Evolutionary conservation across 2,113 vertebrate species (phyloP).

Genomic region (Ploceus nigricollis): DNA sequence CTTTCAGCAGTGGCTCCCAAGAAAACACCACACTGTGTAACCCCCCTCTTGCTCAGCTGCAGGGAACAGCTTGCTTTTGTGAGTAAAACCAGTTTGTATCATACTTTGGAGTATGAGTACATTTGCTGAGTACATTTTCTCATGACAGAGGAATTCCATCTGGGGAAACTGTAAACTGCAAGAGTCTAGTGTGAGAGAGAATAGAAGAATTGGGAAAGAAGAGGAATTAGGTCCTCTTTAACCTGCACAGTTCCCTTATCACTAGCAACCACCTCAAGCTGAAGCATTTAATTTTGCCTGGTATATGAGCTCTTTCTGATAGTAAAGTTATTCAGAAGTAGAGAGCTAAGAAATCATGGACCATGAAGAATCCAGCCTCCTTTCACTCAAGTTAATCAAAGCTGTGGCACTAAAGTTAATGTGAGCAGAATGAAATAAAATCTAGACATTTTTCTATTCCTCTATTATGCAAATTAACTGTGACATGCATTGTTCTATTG

Average conservation of each 20-base stretch:
- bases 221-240: neutral
- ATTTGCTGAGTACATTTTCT: neutral
- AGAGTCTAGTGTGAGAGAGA: neutral
- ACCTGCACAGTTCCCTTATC: neutral
- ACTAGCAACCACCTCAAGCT: neutral
- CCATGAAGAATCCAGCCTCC: neutral
- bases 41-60: neutral
- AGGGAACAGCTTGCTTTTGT: neutral
- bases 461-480: slow-evolving; percentile 18
- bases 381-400: slow-evolving; percentile 28
- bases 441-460: neutral
- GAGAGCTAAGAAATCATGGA: neutral
- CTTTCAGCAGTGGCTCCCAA: neutral
- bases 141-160: neutral
- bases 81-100: neutral
- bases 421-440: slow-evolving; percentile 15
- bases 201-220: neutral
- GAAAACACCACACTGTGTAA: neutral
- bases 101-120: too few relatives aligned
- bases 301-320: neutral
- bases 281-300: neutral
- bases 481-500: slow-evolving; percentile 7
- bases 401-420: neutral
- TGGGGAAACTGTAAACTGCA: neutral
- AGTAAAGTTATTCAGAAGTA: neutral